These are phyloP conservation scores for Caenorhabditis sulstoni DNA, from an alignment of 2,888 invertebrate genomes.

Conservation along the genomic window DNA sequence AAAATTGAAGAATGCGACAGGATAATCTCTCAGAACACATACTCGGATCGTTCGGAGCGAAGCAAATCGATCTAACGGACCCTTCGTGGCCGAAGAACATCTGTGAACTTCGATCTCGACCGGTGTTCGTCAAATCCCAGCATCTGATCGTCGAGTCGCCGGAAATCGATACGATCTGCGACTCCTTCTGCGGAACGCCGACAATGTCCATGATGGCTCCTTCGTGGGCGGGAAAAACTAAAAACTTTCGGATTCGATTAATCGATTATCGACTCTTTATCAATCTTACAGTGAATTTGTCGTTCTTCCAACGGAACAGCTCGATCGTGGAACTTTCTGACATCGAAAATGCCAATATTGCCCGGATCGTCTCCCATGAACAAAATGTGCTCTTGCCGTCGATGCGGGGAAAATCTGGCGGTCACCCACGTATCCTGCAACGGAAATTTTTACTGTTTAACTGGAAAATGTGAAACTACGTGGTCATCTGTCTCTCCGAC, in stretches of 20 bases:
- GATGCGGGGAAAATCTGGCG: constrained; percentile 46
- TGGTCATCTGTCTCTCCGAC: constrained; percentile 36
- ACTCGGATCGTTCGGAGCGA: constrained; percentile 53
- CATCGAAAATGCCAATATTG: constrained; percentile 58
- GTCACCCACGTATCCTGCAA: constrained; percentile 61
- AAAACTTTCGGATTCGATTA: constrained; percentile 3
- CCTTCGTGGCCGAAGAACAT: constrained; percentile 58
- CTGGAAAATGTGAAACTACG: constrained; percentile 13
- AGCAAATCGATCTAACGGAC: constrained; percentile 53
- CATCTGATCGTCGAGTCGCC: constrained; percentile 55
- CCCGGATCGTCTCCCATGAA: constrained; percentile 59
- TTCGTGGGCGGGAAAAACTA: constrained; percentile 60
- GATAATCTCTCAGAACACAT: neutral
- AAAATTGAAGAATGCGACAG: neutral
- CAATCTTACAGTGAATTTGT: constrained; percentile 38
- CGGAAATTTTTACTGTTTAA: neutral
- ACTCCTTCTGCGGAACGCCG: constrained; percentile 47
- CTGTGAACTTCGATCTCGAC: constrained; percentile 24
- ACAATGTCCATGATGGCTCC: constrained; percentile 61
- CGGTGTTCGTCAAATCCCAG: constrained; percentile 51
- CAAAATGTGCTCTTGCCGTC: constrained; percentile 46
- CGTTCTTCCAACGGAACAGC: constrained; percentile 23
- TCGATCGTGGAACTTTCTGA: constrained; percentile 41
- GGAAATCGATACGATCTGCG: constrained; percentile 52
- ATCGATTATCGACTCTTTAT: too few species aligned